Conservation (phyloP, 1,140 invertebrate species). For the Chlorops oryzae region DNA sequence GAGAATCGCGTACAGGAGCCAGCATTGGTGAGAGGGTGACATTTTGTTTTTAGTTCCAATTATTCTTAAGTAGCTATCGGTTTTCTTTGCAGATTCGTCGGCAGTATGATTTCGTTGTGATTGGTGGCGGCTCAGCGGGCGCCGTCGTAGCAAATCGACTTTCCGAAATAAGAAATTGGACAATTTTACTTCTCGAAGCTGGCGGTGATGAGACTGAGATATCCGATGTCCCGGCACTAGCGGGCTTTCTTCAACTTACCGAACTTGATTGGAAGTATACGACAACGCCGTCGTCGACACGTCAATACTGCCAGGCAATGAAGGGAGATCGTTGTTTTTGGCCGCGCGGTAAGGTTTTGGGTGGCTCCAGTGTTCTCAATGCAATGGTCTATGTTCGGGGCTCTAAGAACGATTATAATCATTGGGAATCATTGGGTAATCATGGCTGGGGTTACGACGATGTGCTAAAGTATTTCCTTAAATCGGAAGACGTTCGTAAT, state of each 20-base stretch:
- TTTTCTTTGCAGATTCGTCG: conserved; percentile 56
- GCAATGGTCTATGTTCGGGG: conserved; percentile 93
- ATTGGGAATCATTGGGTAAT: conserved; percentile 82
- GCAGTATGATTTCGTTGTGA: conserved; percentile 76
- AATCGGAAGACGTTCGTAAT: conserved; percentile 82
- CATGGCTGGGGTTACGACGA: conserved; percentile 84
- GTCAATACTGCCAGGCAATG: conserved; percentile 76
- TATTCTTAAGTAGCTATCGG: background rate
- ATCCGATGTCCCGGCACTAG: conserved; percentile 68
- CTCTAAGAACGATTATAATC: conserved; percentile 84
- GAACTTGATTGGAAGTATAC: conserved; percentile 90
- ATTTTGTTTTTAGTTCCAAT: conserved; percentile 7
- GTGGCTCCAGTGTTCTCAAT: conserved; percentile 91
- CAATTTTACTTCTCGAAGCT: conserved; percentile 74
- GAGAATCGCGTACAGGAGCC: conserved; percentile 69
- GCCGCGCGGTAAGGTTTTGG: conserved; percentile 81
- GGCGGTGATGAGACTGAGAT: conserved; percentile 77
- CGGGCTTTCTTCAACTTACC: conserved; percentile 69
- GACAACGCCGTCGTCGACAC: conserved; percentile 70
- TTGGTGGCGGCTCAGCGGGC: conserved; percentile 89
- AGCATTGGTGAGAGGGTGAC: conserved; percentile 55
- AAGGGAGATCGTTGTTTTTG: conserved; percentile 77
- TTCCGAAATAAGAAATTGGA: conserved; percentile 72
- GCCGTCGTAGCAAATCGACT: conserved; percentile 86
- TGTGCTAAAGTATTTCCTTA: conserved; percentile 81